Conservation (phyloP, 2,797 vertebrate genomes). For the Pantherophis alleghaniensis region DNA sequence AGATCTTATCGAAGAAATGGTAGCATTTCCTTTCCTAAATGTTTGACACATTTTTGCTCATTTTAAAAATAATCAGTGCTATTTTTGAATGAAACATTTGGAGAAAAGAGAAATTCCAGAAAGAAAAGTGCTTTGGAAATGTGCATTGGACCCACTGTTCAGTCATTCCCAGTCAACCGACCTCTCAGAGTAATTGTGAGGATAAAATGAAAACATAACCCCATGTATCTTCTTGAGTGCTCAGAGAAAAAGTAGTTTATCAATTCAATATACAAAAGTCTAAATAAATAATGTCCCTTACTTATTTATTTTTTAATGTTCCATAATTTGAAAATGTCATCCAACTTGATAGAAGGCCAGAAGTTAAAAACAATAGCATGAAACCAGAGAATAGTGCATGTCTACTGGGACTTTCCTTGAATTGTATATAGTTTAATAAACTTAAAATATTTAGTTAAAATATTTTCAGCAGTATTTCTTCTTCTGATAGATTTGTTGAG, state of each 20-base stretch:
- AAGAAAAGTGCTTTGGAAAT: not conserved
- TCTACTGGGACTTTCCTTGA: not conserved
- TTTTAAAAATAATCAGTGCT: not conserved
- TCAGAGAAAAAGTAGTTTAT: not conserved
- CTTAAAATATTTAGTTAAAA: not conserved
- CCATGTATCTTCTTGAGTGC: not conserved
- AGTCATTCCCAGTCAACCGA: not conserved
- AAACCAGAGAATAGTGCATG: not conserved
- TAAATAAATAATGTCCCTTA: not conserved
- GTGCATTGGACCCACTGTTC: not conserved
- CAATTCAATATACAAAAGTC: not conserved
- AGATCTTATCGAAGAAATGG: not conserved
- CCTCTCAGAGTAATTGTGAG: not conserved
- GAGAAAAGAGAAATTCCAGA: not conserved
- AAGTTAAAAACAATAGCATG: not conserved
- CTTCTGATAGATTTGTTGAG: not conserved
- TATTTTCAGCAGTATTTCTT: not conserved
- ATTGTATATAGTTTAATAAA: not conserved
- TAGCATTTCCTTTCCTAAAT: not conserved
- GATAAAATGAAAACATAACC: not conserved
- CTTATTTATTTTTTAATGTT: not conserved
- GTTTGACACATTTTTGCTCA: not conserved
- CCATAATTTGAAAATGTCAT: not conserved
- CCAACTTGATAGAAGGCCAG: not conserved
- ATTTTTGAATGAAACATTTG: not conserved